These are phyloP conservation scores for Drosophila littoralis DNA, from an alignment of 1,140 invertebrate species.

Conservation along the genomic window DNA sequence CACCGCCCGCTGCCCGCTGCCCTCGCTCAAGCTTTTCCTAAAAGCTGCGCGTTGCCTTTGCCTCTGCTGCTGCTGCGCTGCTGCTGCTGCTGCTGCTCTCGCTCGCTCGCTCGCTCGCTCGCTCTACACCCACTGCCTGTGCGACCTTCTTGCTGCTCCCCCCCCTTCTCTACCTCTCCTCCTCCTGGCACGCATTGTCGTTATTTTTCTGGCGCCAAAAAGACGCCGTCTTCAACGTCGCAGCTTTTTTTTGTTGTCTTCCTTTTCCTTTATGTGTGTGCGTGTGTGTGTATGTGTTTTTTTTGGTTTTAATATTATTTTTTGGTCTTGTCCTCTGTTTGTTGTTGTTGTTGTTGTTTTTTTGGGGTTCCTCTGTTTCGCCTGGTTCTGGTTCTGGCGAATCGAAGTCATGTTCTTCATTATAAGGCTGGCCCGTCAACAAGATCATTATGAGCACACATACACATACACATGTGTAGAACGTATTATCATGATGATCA, in stretches of 20 bases:
- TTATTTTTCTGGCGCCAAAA: conserved; percentile 84
- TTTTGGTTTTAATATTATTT: conserved; percentile 13
- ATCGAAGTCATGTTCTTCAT: conserved; percentile 79
- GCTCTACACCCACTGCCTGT: conserved; percentile 18
- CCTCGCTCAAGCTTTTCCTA: not conserved
- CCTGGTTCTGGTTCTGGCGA: conserved; percentile 49
- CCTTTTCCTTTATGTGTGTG: conserved; percentile 48
- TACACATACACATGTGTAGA: too few relatives aligned
- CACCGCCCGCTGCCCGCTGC: not conserved
- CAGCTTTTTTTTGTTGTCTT: conserved; percentile 55
- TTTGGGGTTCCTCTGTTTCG: conserved; percentile 58
- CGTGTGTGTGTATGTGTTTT: conserved; percentile 25
- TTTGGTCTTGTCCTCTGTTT: conserved; percentile 42
- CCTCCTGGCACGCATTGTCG: conserved; percentile 70
- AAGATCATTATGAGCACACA: conserved; percentile 42
- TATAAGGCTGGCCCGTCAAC: conserved; percentile 71
- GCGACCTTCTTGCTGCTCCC: conserved; percentile 23
- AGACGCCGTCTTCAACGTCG: conserved; percentile 73
- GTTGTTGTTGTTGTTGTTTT: conserved; percentile 30
- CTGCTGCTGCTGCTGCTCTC: not conserved
- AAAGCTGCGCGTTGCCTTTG: not conserved
- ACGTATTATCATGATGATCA: conserved; percentile 28
- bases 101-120: not conserved
- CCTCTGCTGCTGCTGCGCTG: not conserved
- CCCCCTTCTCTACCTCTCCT: not conserved